phyloP scores from a whole-genome alignment of 2,888 invertebrate genomes.

The Erebia ligea region DNA sequence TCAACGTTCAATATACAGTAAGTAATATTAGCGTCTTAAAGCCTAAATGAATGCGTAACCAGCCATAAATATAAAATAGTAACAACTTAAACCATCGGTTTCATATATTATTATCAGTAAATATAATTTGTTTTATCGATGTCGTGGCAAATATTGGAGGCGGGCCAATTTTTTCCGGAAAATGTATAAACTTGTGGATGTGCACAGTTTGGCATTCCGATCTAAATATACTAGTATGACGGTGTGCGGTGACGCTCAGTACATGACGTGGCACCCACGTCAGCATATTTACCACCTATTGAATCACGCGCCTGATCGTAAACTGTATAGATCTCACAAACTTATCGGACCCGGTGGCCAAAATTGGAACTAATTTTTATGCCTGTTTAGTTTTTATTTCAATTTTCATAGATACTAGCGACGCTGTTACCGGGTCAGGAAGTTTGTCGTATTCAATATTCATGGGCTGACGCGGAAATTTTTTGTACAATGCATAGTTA shows the following conservation, averaged over 20 bases:
- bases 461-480: no score
- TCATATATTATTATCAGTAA: constrained; percentile 43
- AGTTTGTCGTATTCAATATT: no score
- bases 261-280: constrained; percentile 58
- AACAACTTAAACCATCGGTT: neutral
- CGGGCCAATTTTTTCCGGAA: constrained; percentile 69
- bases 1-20: no score
- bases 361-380: no score
- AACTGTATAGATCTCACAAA: no score
- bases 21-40: no score
- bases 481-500: no score
- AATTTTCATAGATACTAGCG: no score
- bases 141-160: constrained; percentile 50
- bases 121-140: constrained; percentile 39
- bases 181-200: constrained; percentile 60
- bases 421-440: no score
- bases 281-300: constrained; percentile 52
- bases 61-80: neutral
- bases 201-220: constrained; percentile 66
- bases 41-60: no score
- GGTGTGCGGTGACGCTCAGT: constrained; percentile 62
- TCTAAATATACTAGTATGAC: constrained; percentile 78
- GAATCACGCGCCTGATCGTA: constrained; percentile 61
- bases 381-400: no score
- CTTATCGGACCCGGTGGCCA: no score